Evolutionary conservation across 1,140 invertebrate genomes (phyloP).

Genomic region (Aphelinus atriplicis): DNA sequence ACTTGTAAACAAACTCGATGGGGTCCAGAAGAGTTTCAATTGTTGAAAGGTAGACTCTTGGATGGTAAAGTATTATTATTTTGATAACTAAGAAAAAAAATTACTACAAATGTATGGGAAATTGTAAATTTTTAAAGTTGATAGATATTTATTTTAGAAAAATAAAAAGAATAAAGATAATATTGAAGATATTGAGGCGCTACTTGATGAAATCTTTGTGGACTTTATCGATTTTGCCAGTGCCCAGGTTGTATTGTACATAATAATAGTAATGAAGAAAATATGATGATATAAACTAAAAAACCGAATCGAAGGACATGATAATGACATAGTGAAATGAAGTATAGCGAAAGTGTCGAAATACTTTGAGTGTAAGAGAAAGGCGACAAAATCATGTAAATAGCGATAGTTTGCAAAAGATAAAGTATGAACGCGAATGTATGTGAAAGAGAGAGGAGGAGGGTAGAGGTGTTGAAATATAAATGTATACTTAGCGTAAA

Average conservation of each 20-base stretch:
- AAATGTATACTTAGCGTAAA: conserved; percentile 39
- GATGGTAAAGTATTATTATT: conserved; percentile 39
- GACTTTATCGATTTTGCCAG: conserved; percentile 30
- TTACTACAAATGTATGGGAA: conserved; percentile 11
- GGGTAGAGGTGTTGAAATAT: conserved; percentile 40
- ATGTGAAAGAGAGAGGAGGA: conserved; percentile 26
- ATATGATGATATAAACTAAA: conserved; percentile 14
- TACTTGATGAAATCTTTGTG: conserved; percentile 31
- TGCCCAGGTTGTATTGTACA: conserved; percentile 39
- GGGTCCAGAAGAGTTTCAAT: conserved; percentile 34
- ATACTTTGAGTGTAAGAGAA: conserved; percentile 21
- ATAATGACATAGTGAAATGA: conserved; percentile 27
- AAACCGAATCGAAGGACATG: conserved; percentile 21
- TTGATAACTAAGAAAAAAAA: conserved; percentile 33
- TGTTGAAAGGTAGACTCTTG: conserved; percentile 29
- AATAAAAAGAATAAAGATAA: conserved; percentile 22
- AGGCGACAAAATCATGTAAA: conserved; percentile 35
- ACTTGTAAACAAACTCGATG: conserved; percentile 32
- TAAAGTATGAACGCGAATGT: conserved; percentile 13
- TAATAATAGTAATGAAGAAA: conserved; percentile 36
- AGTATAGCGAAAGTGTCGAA: conserved; percentile 9
- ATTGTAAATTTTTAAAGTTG: conserved; percentile 42
- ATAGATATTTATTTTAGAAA: conserved; percentile 42
- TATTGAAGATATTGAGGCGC: conserved; percentile 20
- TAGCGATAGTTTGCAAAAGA: conserved; percentile 29